Percentiles rank a stretch among this genome's conserved stretches.
These are phyloP conservation scores for Addax nasomaculatus DNA, from an alignment of 2,113 vertebrate species.

Conservation along the genomic window DNA sequence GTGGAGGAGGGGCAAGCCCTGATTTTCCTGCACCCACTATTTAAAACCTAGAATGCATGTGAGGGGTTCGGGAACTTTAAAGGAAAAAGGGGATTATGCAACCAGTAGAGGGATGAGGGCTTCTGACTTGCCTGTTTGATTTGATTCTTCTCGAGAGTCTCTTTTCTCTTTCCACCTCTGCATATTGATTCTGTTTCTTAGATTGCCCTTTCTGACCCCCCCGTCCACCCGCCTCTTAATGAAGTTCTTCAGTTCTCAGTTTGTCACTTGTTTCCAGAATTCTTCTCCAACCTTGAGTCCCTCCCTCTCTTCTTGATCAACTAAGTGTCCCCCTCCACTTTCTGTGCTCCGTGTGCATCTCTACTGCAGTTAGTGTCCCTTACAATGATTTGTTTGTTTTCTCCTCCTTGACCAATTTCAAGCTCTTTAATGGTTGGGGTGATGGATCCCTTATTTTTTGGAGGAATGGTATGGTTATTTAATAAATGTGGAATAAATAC, in stretches of 20 bases:
- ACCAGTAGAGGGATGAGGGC: not conserved
- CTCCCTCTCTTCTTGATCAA: not conserved
- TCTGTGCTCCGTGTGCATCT: no score
- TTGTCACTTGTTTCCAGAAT: not conserved
- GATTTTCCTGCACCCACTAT: not conserved
- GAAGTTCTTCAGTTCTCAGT: not conserved
- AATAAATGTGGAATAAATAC: not conserved
- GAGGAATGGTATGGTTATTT: not conserved
- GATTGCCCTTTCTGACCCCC: not conserved
- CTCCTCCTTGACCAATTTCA: not conserved
- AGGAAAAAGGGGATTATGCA: not conserved
- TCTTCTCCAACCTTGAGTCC: not conserved
- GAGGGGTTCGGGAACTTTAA: not conserved
- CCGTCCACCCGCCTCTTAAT: not conserved
- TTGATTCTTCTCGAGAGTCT: not conserved
- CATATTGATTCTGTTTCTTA: not conserved
- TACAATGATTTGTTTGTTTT: not conserved
- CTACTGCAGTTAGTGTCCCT: no score
- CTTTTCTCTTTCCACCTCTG: not conserved
- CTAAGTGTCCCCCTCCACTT: not conserved
- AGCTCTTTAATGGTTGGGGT: not conserved
- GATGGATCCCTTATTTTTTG: not conserved
- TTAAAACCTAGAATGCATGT: not conserved
- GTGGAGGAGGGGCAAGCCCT: not conserved
- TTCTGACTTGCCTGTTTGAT: not conserved